Base-by-base conservation (phyloP, 1,140 invertebrate species). In the Zaprionus ghesquierei region DNA sequence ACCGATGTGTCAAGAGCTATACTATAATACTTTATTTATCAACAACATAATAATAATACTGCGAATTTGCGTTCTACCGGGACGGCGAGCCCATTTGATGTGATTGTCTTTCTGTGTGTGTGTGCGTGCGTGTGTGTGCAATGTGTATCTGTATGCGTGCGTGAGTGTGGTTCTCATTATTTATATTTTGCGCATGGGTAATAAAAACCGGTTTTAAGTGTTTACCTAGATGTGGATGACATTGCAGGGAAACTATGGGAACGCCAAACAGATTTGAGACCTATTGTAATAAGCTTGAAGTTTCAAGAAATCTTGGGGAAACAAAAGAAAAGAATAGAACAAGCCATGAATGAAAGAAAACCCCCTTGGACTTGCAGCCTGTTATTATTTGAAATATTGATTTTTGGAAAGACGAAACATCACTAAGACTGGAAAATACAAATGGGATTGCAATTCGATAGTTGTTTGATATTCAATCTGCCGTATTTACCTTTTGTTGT, bases 401-500 rank as follows among this genome's bases (percentile, higher is more conserved):
- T n/a, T 15, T 6, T n/a, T 41, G 2, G 1, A 15, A 2, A 15
- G 35, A n/a, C n/a, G n/a, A n/a, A n/a, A n/a, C n/a, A n/a, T n/a
- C n/a, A n/a, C n/a, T n/a, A n/a, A n/a, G 5, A 15, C 35, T 41
- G 27, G n/a, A 49, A 15, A 29, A 29, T 29, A 8, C 1, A 29
- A 8, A 29, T 8, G 35, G 15, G n/a, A 15, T 15, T 41, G 13
- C 31, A 15, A 41, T 15, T 5, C 0, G 15, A 15, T 8, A 41
- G 6, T 0, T 41, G 18, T 9, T 58, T 53, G 49, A 35, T 41
- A 41, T 41, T 46, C 9, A 46, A 46, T 44, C 41, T 44, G 9
- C 18, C 18, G 61, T 63, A 70, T 70, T 70, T 70, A 75, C 68
- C 59, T 75, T 53, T n/a, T n/a, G n/a, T n/a, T n/a, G n/a, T n/a